Evolutionary conservation across 2,797 vertebrate species (phyloP).

Genomic region (Melanotaenia pygmaea): DNA sequence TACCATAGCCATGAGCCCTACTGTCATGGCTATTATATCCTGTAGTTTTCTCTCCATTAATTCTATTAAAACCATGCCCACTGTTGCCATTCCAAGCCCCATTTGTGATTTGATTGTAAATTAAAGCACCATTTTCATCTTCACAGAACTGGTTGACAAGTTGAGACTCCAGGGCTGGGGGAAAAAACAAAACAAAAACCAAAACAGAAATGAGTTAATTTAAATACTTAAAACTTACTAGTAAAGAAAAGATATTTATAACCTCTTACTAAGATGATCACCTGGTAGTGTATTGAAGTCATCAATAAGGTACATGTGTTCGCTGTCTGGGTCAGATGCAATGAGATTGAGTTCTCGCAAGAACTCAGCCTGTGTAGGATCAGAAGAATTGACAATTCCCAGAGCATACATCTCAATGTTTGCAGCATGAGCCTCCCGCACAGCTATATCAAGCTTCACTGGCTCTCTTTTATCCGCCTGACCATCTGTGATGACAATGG

Average conservation of each 20-base stretch:
- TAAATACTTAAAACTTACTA: not conserved
- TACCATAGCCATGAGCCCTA: constrained; percentile 28
- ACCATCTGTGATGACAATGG: constrained; percentile 92
- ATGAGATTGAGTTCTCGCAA: constrained; percentile 90
- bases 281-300: constrained; percentile 93
- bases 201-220: constrained; percentile 13
- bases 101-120: constrained; percentile 86
- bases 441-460: constrained; percentile 88
- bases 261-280: constrained; percentile 55
- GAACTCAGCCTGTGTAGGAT: constrained; percentile 89
- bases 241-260: not conserved
- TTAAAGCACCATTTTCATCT: constrained; percentile 90
- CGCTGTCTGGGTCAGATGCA: constrained; percentile 91
- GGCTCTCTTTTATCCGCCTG: constrained; percentile 91
- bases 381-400: constrained; percentile 90
- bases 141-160: constrained; percentile 93
- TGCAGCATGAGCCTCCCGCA: constrained; percentile 90
- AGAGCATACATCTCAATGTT: constrained; percentile 94
- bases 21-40: constrained; percentile 59
- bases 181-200: constrained; percentile 1
- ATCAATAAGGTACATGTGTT: constrained; percentile 93
- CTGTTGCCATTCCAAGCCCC: constrained; percentile 73
- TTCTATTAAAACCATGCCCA: constrained; percentile 60
- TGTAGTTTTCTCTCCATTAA: constrained; percentile 58
- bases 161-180: constrained; percentile 88